Conservation (phyloP, 2,888 invertebrate genomes). For the Acronicta psi region DNA sequence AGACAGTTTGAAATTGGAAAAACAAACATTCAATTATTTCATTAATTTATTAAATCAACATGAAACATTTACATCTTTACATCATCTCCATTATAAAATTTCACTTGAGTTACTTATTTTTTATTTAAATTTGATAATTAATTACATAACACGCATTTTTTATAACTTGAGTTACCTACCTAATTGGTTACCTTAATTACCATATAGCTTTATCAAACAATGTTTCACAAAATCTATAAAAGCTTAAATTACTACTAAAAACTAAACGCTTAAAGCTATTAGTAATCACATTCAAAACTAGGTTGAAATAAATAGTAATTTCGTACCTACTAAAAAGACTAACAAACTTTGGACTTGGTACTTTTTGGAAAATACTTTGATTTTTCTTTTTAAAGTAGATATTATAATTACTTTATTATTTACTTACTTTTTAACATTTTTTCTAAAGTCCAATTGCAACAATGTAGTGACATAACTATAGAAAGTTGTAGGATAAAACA, state of each 20-base stretch:
- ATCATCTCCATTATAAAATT: constrained; percentile 29
- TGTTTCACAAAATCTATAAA: neutral
- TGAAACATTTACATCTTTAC: constrained; percentile 7
- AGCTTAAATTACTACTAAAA: neutral
- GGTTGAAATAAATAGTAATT: constrained; percentile 1
- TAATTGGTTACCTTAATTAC: neutral
- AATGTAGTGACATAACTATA: too few species aligned
- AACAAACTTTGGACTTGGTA: constrained; percentile 8
- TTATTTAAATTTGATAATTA: constrained; percentile 1
- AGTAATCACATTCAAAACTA: constrained; percentile 22
- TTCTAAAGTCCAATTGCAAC: too few species aligned
- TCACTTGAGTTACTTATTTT: neutral
- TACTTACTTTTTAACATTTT: too few species aligned
- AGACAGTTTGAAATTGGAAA: neutral
- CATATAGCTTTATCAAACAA: neutral
- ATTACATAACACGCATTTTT: constrained; percentile 10
- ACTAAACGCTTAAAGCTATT: constrained; percentile 12
- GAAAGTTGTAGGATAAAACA: too few species aligned
- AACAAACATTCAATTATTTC: constrained; percentile 2
- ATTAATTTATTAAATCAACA: constrained; percentile 25
- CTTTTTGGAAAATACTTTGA: constrained; percentile 5
- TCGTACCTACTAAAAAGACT: neutral
- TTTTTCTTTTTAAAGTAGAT: too few species aligned
- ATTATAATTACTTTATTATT: too few species aligned
- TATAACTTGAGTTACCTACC: neutral